Evolutionary conservation across 2,888 invertebrate species (phyloP).

Genomic region (Limenitis camilla): DNA sequence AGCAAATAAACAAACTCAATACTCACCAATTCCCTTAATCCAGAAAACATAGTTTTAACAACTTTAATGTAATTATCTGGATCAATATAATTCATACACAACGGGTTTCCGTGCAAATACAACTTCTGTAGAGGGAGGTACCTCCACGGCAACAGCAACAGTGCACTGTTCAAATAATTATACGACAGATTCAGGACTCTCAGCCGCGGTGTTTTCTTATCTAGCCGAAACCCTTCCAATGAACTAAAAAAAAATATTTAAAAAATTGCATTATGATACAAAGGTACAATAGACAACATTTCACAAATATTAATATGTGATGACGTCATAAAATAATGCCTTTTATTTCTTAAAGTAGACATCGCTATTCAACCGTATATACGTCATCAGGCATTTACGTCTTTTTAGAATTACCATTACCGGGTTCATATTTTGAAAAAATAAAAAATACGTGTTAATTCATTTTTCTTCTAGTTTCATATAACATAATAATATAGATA

Average conservation of each 20-base stretch:
- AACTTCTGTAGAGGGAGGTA: constrained; percentile 65
- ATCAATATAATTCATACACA: constrained; percentile 78
- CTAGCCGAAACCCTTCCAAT: constrained; percentile 44
- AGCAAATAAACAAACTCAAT: no score
- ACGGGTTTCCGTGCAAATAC: constrained; percentile 80
- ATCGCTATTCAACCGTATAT: no score
- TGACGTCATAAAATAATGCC: no score
- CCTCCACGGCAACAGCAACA: constrained; percentile 38
- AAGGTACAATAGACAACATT: no score
- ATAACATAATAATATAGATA: no score
- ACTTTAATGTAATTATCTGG: constrained; percentile 75
- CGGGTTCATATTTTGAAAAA: no score
- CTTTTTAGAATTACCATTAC: no score
- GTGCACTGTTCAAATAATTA: constrained; percentile 41
- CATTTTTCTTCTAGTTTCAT: no score
- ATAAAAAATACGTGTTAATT: no score
- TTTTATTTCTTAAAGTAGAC: no score
- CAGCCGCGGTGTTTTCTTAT: constrained; percentile 36
- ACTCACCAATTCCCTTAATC: constrained; percentile 68
- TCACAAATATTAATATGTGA: no score
- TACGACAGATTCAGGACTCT: constrained; percentile 45
- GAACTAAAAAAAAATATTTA: constrained; percentile 36
- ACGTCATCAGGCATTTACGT: no score
- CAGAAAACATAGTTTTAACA: constrained; percentile 67
- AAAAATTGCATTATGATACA: neutral